Conservation (phyloP, 2,113 vertebrate genomes). For the Gulo gulo region DNA sequence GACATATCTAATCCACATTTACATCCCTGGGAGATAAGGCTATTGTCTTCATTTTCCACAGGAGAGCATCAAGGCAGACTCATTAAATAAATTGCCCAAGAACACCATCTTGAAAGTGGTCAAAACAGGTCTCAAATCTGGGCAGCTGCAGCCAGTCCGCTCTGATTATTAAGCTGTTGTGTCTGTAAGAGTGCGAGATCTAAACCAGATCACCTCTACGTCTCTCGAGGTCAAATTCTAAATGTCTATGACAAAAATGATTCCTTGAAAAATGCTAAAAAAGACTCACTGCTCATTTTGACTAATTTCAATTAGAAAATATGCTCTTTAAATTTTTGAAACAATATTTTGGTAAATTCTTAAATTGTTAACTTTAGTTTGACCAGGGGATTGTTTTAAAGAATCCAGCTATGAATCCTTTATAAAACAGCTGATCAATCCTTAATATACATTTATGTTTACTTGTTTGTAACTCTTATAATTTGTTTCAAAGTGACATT, state of each 20-base stretch:
- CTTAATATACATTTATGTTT: not conserved
- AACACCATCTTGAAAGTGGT: not conserved
- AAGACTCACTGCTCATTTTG: not conserved
- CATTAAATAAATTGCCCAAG: not conserved
- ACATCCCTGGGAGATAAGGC: not conserved
- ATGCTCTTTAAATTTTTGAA: not conserved
- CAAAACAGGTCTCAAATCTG: not conserved
- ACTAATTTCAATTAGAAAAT: not conserved
- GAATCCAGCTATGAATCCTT: not conserved
- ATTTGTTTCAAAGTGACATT: not conserved
- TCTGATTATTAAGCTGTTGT: not conserved
- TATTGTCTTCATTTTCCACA: not conserved
- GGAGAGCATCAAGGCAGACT: not conserved
- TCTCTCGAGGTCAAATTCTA: not conserved
- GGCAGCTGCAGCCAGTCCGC: not conserved
- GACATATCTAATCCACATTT: not conserved
- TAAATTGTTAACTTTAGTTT: not conserved
- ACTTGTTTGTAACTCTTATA: not conserved
- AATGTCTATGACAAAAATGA: not conserved
- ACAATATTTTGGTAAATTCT: not conserved
- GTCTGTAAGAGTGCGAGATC: not conserved
- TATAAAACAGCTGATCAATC: not conserved
- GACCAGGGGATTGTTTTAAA: not conserved
- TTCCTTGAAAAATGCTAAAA: not conserved
- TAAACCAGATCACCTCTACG: not conserved